Base-by-base conservation (phyloP, 1,140 invertebrate species). In the Sycobia sp. region DNA sequence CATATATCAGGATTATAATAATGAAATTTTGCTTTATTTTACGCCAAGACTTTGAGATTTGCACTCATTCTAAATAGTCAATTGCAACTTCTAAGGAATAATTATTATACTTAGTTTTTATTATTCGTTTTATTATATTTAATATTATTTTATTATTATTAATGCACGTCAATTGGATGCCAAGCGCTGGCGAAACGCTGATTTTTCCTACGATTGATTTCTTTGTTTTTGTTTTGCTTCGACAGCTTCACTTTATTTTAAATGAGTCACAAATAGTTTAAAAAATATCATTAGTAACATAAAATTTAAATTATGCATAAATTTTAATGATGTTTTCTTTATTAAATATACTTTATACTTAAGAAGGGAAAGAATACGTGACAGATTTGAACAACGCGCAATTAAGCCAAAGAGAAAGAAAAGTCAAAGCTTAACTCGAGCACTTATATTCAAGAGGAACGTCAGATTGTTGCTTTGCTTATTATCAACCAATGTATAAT, bases 81-180 rank as follows among this genome's bases (percentile, higher is more conserved):
- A 67, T 59, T 62, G 61, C 65, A 22, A 62, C 60, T 68, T 50
- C n/a, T 46, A 43, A 22, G 25, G 18, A 50, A 51, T 43, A 43
- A 59, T 60, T 13, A 60, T 51, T 34, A 60, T 22, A 13, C 51
- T 51, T 34, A 23, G n/a, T n/a, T n/a, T n/a, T n/a, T n/a, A n/a
- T n/a, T 54, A 71, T 66, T 47, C 64, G 71, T 57, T 67, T 69
- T 68, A 69, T 74, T 71, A 77, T 49, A 38, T 41, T 67, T 47
- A 46, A 14, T 50, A 46, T 43, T 34, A 5, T n/a, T n/a, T 62
- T 36, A 39, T 32, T 62, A 29, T 61, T 14, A 11, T 50, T 73
- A 75, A 76, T 73, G 70, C 69, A 76, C 65, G 70, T 68, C 71
- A 66, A 73, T 71, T 59, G 62, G 61, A 69, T 59, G 60, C 65